Base-by-base conservation (phyloP, 2,888 invertebrate species). In the Fragum fragum region DNA sequence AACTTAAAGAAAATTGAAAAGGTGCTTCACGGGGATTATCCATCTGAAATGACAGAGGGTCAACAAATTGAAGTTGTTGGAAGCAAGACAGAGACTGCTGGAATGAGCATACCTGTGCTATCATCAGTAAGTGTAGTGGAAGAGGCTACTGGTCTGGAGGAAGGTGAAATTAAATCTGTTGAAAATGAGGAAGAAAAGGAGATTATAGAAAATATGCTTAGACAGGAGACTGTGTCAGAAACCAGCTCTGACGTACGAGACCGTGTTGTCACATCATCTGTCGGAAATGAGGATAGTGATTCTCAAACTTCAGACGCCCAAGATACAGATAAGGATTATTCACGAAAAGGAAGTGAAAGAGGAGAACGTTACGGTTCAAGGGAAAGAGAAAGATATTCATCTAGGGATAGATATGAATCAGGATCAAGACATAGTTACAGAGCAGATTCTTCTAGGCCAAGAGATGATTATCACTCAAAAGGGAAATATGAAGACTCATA, bases 11-110 rank as follows among this genome's bases (percentile, higher is more conserved):
- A 73, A 47, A 75, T 84, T 29, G 84, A 80, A 63, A 68, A 72
- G 14, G 47, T 84, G 47, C 73, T 76, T 28, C 73, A 70, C 26
- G 79, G 73, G 42, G 79, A 47, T 72, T 55, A 57, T 1, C 36
- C 23, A 23, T 5, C 36, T 1, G 32, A 32, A 1, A 2, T 26
- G 3, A 14, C 18, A n/a, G 70, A 73, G 29, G 81, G 77, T 9
- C 73, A 73, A 21, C 75, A 79, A 26, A 82, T 82, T 55, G 82
- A 82, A 55, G 82, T 82, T 21, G 53, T 82, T 53, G 79, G 79
- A 18, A 39, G 47, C 21, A 70, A 47, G 23, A 23, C 59, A 23
- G 47, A 18, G 18, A 21, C 61, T 52, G 63, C 59, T 2, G 61
- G 26, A 1, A 70, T 47, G 47, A 42, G 28, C 18, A 69, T 69